Evolutionary conservation across 1,140 invertebrate genomes (phyloP), one percentile per base, ranked within the genome.

Genomic region (Atopsyche davidsoni): DNA sequence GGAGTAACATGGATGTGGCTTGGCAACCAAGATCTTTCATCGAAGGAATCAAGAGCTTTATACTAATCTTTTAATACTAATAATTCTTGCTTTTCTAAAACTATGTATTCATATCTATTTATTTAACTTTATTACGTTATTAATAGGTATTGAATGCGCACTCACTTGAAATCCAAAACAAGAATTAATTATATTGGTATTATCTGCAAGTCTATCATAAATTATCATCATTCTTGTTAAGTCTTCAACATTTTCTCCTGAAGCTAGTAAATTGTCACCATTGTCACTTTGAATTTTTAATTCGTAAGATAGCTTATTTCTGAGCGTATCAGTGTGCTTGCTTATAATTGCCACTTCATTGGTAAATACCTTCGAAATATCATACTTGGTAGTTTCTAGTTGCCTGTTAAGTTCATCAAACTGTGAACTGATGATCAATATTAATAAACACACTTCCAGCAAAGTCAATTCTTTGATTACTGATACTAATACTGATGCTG

Each of bases 171-270:
- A 1, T 17, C 40, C 48, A 38, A 23, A 51, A 25, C 21, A 31
- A 14, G 19, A 25, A 22, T 51, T 51, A 4, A 51, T 36, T 2
- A 45, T 44, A 28, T 51, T 25, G 14, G 22, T 24, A 36, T 51
- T 51, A 14, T 51, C 48, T 6, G 41, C 40, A n/a, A 51, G 14
- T 38, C 36, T 51, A 28, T 51, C 48, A 18, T 44, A 44, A n/a
- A 51, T 25, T 10, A 22, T 24, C 41, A 51, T 36, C 0, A 51
- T 16, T 13, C 17, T 28, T 22, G 16, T 41, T 2, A 41, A 16
- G 24, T 32, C 10, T 32, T 32, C 24, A 23, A n/a, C n/a, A 35
- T 34, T 39, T 34, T 1, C 14, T 41, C 39, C 13, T 14, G n/a
- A 9, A 18, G 11, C 4, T 32, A n/a, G 11, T 19, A 17, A 31